Evolutionary conservation across 1,140 invertebrate species (phyloP).

Genomic region (Doryteuthis pealeii): DNA sequence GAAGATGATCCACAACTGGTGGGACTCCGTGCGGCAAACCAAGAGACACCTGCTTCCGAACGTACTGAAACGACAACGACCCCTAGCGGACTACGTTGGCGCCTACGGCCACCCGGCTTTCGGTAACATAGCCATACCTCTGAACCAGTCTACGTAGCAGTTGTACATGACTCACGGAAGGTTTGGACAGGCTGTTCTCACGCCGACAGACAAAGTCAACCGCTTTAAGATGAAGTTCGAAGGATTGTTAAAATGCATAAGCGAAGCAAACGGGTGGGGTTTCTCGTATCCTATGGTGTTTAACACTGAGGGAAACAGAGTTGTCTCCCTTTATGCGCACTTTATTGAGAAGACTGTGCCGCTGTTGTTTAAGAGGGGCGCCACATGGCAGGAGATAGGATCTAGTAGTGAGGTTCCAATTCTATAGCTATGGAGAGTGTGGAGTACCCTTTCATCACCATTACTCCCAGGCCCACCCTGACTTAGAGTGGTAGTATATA

Average conservation of each 20-base stretch:
- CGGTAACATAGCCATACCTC: slow-evolving; percentile 28
- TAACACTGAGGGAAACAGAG: not conserved
- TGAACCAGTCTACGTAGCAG: slow-evolving; percentile 19
- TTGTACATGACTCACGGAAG: slow-evolving; percentile 20
- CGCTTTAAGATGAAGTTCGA: not conserved
- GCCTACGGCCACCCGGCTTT: slow-evolving; percentile 33
- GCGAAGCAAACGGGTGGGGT: not conserved
- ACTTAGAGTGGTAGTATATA: too few species aligned
- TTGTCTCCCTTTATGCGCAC: not conserved
- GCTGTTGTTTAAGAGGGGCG: not conserved
- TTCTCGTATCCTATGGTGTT: not conserved
- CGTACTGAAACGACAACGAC: not conserved
- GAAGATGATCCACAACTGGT: not conserved
- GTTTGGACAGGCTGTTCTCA: slow-evolving; percentile 13
- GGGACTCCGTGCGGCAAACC: not conserved
- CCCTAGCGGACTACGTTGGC: slow-evolving; percentile 25
- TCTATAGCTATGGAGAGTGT: too few species aligned
- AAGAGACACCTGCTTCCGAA: not conserved
- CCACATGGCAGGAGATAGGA: not conserved
- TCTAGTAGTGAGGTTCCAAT: too few species aligned
- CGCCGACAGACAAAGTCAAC: not conserved
- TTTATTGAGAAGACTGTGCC: slow-evolving; percentile 3
- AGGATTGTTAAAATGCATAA: not conserved
- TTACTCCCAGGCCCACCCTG: too few species aligned
- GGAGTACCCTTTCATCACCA: too few species aligned